A percentile compares a stretch with the other conserved stretches of the same genome.
Evolutionary conservation across 1,140 invertebrate genomes (phyloP).

Genomic region (Potamilus streckersoni): DNA sequence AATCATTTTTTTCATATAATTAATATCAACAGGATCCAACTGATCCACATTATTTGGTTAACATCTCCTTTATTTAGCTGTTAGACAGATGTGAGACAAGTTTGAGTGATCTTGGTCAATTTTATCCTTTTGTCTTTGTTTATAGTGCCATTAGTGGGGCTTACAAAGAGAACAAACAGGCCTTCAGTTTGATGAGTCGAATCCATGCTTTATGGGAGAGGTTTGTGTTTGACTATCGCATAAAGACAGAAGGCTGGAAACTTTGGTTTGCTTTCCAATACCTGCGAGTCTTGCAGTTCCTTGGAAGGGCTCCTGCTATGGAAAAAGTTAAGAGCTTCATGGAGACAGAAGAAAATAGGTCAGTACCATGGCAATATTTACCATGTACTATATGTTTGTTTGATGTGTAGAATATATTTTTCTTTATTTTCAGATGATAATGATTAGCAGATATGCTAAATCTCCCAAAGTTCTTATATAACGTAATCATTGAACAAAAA

Average conservation of each 20-base stretch:
- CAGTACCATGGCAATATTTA: neutral
- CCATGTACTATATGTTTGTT: neutral
- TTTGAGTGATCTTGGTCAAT: neutral
- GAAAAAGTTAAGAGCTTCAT: constrained; percentile 39
- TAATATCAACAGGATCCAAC: no score
- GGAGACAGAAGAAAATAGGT: constrained; percentile 41
- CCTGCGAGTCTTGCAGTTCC: constrained; percentile 36
- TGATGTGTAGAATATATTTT: neutral
- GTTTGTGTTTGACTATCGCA: constrained; percentile 40
- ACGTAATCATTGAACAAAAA: neutral
- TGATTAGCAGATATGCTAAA: neutral
- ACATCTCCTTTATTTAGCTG: no score
- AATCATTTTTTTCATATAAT: no score
- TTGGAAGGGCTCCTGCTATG: constrained; percentile 40
- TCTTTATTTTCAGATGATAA: neutral
- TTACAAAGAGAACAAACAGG: constrained; percentile 17
- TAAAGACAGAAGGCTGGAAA: constrained; percentile 34
- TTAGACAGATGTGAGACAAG: no score
- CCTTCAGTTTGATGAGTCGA: constrained; percentile 13
- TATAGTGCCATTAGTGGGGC: constrained; percentile 45
- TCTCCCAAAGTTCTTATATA: neutral
- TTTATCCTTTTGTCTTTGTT: constrained; percentile 4
- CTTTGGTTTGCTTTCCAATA: constrained; percentile 36
- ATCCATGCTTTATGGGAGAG: constrained; percentile 32
- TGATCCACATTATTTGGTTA: no score